phyloP scores from a whole-genome alignment of 2,797 vertebrate species.

The Neosalanx taihuensis region DNA sequence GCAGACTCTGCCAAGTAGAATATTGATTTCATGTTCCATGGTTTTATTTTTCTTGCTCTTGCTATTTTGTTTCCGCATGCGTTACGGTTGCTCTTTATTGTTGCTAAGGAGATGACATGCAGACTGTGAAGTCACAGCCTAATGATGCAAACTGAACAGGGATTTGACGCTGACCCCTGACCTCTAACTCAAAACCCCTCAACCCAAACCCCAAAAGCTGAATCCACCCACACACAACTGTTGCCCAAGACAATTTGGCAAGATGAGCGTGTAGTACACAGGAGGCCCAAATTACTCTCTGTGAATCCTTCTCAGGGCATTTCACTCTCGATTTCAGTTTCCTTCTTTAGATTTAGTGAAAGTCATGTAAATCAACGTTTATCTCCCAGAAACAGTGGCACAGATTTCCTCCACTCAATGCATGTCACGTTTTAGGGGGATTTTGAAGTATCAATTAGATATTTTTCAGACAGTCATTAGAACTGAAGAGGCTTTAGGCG shows the following conservation, averaged over 20 bases:
- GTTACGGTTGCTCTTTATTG: conserved; percentile 67
- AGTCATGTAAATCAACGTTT: not conserved
- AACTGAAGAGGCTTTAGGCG: conserved; percentile 15
- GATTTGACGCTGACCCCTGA: conserved; percentile 9
- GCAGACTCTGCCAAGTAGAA: conserved; percentile 70
- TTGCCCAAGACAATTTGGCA: conserved; percentile 49
- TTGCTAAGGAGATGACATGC: conserved; percentile 69
- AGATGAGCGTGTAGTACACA: conserved; percentile 41
- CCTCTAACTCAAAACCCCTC: too few species aligned
- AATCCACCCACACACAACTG: conserved; percentile 60
- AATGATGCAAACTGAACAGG: conserved; percentile 55
- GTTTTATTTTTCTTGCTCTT: conserved; percentile 32
- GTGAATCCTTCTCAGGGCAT: conserved; percentile 34
- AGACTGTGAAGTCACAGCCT: conserved; percentile 42
- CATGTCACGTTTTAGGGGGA: not conserved
- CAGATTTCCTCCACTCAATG: conserved; percentile 17
- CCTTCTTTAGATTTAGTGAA: not conserved
- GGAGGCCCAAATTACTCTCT: conserved; percentile 38
- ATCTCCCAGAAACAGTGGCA: not conserved
- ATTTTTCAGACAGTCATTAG: conserved; percentile 20
- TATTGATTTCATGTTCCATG: conserved; percentile 75
- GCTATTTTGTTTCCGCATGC: conserved; percentile 54
- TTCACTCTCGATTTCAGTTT: conserved; percentile 15
- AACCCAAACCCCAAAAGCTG: too few species aligned
- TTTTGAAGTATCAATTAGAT: conserved; percentile 28